Evolutionary conservation across 2,888 invertebrate genomes (phyloP).

Genomic region (Sylvicola fuscatus): DNA sequence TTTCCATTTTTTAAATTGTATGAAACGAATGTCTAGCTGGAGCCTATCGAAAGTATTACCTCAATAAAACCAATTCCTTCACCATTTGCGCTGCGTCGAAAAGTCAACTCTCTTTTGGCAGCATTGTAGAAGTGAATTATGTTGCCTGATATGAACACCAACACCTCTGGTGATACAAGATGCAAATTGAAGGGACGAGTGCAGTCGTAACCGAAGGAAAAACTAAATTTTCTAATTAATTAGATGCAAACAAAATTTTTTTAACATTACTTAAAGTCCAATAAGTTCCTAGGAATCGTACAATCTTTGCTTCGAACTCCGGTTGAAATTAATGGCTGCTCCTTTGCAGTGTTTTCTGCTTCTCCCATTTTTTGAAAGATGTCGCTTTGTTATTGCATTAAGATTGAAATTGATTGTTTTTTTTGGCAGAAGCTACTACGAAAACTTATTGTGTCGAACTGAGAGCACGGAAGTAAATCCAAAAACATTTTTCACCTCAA

Average conservation of each 20-base stretch:
- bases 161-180: conserved; percentile 46
- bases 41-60: conserved; percentile 25
- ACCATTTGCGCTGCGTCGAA: conserved; percentile 53
- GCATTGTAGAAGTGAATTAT: conserved; percentile 56
- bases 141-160: conserved; percentile 68
- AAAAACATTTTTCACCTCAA: too few species aligned
- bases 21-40: background rate
- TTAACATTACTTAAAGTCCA: background rate
- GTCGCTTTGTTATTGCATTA: too few species aligned
- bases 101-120: conserved; percentile 38
- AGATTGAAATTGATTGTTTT: too few species aligned
- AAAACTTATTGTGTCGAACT: too few species aligned
- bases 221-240: conserved; percentile 29
- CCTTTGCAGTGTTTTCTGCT: too few species aligned
- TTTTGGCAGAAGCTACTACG: too few species aligned
- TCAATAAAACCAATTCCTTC: conserved; percentile 64
- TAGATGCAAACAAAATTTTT: conserved; percentile 6
- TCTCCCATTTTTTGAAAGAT: too few species aligned
- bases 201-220: conserved; percentile 77
- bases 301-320: conserved; percentile 9
- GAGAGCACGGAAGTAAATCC: too few species aligned
- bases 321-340: conserved; percentile 5
- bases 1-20: background rate
- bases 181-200: conserved; percentile 60
- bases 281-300: background rate